Conservation (phyloP, 1,140 invertebrate species). For the Pseudomyrmex pallidus region DNA sequence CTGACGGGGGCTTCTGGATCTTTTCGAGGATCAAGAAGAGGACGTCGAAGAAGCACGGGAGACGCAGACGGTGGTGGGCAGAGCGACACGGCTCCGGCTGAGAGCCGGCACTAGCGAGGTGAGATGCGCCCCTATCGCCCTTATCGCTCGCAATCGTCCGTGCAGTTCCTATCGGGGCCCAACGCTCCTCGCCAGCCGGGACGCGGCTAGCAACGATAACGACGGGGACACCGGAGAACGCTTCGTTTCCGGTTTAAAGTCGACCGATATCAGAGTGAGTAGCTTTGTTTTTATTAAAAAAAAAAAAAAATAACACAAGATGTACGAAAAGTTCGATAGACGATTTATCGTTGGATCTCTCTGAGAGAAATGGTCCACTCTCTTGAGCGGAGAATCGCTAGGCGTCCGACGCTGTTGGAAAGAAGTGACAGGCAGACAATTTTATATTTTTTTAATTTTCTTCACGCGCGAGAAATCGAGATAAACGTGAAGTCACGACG, state of each 20-base stretch:
- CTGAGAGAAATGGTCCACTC: too few relatives aligned
- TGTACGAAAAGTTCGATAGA: not conserved
- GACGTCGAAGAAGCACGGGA: constrained; percentile 79
- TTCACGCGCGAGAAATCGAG: not conserved
- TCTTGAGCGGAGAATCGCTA: too few relatives aligned
- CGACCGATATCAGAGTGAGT: constrained; percentile 40
- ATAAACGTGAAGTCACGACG: not conserved
- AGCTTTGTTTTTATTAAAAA: not conserved
- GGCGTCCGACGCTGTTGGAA: too few relatives aligned
- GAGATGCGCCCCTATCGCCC: constrained; percentile 79
- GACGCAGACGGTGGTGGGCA: constrained; percentile 79
- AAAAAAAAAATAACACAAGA: not conserved
- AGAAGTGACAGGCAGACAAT: not conserved
- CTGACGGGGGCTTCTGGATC: constrained; percentile 70
- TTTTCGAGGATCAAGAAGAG: constrained; percentile 78
- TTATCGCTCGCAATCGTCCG: constrained; percentile 78
- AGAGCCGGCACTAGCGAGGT: constrained; percentile 77
- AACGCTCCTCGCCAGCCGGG: constrained; percentile 64
- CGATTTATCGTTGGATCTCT: not conserved
- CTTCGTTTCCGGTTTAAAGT: constrained; percentile 33
- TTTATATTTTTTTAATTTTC: not conserved
- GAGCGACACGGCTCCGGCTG: constrained; percentile 73
- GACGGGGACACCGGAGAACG: constrained; percentile 56
- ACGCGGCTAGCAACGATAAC: constrained; percentile 55
- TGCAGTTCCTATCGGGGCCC: constrained; percentile 77